phyloP scores from a whole-genome alignment of 35 echinoderm and acorn worm genomes.

The Lytechinus variegatus region DNA sequence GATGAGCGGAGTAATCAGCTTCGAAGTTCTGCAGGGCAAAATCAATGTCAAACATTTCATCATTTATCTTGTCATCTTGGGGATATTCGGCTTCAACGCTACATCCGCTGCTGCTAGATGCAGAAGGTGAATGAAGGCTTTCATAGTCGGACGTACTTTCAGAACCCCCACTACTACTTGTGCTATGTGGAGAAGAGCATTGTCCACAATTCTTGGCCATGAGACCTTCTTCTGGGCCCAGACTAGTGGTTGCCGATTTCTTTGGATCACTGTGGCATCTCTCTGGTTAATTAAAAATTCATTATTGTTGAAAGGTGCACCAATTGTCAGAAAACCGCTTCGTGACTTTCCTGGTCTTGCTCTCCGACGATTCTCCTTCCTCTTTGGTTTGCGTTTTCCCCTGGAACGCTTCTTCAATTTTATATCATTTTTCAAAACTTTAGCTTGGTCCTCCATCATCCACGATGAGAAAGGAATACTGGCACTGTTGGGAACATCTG shows the following conservation, averaged over 20 bases:
- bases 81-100: neutral
- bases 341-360: conserved; percentile 28
- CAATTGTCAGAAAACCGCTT: neutral
- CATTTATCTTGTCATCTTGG: neutral
- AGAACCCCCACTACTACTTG: neutral
- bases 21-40: conserved; percentile 21
- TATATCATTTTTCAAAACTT: neutral
- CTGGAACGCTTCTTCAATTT: conserved; percentile 2
- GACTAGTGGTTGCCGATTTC: neutral
- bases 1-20: conserved; percentile 27
- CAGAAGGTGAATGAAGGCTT: neutral
- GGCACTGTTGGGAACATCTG: neutral
- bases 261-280: neutral
- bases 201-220: neutral
- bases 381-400: neutral
- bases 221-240: neutral
- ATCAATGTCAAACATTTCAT: neutral
- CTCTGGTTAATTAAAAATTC: conserved; percentile 18
- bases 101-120: neutral
- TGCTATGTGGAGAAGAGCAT: neutral
- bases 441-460: neutral
- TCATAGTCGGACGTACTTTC: neutral
- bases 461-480: neutral
- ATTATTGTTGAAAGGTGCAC: conserved; percentile 21
- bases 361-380: conserved; percentile 12